Evolutionary conservation across 1,140 invertebrate species (phyloP).

Genomic region (Lerema accius): DNA sequence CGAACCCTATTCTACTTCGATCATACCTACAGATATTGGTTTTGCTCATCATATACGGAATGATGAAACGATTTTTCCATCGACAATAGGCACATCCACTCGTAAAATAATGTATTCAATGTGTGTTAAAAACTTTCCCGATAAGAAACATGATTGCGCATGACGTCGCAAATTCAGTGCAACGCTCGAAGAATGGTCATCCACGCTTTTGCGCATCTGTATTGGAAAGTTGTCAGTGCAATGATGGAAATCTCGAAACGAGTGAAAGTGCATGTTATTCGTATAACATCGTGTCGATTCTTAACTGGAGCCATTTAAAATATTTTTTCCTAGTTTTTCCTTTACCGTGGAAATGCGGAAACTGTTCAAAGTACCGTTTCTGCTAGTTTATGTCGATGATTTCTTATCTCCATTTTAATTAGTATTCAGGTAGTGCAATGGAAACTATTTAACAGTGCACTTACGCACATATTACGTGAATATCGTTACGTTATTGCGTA

Average conservation of each 20-base stretch:
- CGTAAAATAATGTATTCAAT: constrained; percentile 27
- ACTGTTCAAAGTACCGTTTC: constrained; percentile 29
- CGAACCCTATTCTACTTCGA: constrained; percentile 14
- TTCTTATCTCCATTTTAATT: constrained; percentile 48
- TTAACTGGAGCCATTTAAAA: constrained; percentile 40
- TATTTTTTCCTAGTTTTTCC: constrained; percentile 58
- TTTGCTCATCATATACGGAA: constrained; percentile 8
- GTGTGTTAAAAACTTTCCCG: constrained; percentile 47
- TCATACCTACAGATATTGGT: constrained; percentile 8
- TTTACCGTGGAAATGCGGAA: constrained; percentile 40
- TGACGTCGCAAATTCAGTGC: constrained; percentile 55
- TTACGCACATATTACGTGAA: constrained; percentile 50
- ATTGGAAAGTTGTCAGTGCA: constrained; percentile 71
- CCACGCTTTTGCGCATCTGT: constrained; percentile 51
- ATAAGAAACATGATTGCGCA: constrained; percentile 56
- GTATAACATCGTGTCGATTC: constrained; percentile 38
- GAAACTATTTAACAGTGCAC: constrained; percentile 50
- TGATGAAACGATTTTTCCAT: constrained; percentile 9
- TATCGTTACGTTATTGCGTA: constrained; percentile 37
- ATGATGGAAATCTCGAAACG: constrained; percentile 65
- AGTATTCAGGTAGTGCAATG: constrained; percentile 44
- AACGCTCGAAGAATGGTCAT: constrained; percentile 48
- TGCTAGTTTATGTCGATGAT: constrained; percentile 41
- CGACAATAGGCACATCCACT: constrained; percentile 6
- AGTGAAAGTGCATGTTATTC: constrained; percentile 57